Evolutionary conservation across 2,888 invertebrate species (phyloP), one percentile per base, ranked within the genome.

Genomic region (Cartodere bifasciata): DNA sequence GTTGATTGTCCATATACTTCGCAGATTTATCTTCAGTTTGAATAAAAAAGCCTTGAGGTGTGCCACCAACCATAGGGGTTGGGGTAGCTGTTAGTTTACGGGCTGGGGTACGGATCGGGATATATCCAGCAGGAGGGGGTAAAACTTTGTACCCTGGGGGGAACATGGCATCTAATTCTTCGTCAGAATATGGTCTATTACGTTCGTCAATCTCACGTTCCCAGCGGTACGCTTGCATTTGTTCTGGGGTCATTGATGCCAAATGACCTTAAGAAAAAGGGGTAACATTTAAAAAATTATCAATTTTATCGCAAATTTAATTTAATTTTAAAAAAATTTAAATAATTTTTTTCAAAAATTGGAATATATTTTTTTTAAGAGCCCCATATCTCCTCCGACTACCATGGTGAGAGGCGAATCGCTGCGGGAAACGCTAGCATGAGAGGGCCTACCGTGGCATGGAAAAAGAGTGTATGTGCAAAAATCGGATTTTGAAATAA

Each of bases 181-280:
- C 98, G 51, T 98, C 98, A 1, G 88, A 80, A 46, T 94, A 76
- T 0, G 95, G 95, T 41, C 95, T 68, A 60, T 98, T 98, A 35
- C 98, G 70, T 57, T 98, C 97, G 52, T 99, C 98, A 36, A 98
- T 95, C 63, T 98, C 98, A 48, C 91, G 78, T 61, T 97, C 95
- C 94, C 94, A 94, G 15, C 94, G 78, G 58, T 90, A 95, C 0
- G 94, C 92, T 61, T 98, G 97, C 40, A 97, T 64, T 58, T 98
- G 98, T 58, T 99, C 98, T 0, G 98, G 98, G 0, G 98, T 99
- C 97, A 98, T 98, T 9, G 92, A 86, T 39, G 94, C 83, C 38
- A 95, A 67, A 50, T 95, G 94, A 11, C 90, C n/a, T n/a, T n/a
- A n/a, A n/a, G n/a, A n/a, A n/a, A n/a, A n/a, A n/a, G n/a, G n/a